Base-by-base conservation (phyloP, 37 sponge, comb jelly and placozoan species). In the Amphimedon queenslandica region DNA sequence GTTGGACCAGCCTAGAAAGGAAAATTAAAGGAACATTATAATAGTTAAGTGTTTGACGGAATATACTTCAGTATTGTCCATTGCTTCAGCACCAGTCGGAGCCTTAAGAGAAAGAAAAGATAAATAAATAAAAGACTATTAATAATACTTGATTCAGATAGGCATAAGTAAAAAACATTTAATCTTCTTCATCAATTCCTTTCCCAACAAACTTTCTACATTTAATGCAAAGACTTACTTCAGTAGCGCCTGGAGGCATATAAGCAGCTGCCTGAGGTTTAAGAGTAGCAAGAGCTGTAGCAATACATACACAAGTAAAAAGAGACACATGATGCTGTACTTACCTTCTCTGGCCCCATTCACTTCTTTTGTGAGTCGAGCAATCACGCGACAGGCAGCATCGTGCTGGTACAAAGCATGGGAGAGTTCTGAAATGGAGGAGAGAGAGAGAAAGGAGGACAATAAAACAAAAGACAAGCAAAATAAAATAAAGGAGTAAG, bases 401-500 rank as follows among this genome's bases (percentile, higher is more conserved):
- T 99, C 99, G 57, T 93, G 96, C 69, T 99, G 99, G 77, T 99
- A 99, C 37, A 99, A 85, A 27, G 97, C 99, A 82, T 99, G 97
- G 33, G 96, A 96, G 70, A 99, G 64, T 82, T 99, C 99, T 91
- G n/a, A n/a, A n/a, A n/a, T n/a, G n/a, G n/a, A n/a, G n/a, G n/a
- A n/a, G 60, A 33, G 1, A 30, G 4, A 67, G 20, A 29, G n/a
- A 40, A 2, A 37, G 18, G 61, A 40, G 23, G n/a, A n/a, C n/a
- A n/a, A n/a, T n/a, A n/a, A n/a, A n/a, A n/a, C n/a, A n/a, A 53
- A 3, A 58, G 42, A 13, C 13, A 56, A 27, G 41, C 25, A 35
- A 63, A 56, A 72, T 36, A 21, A 4, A 11, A 18, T 10, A n/a
- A 23, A 29, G 8, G 32, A 63, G 64, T 30, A 10, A 63, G 32